Conservation (phyloP, 2,888 invertebrate species). For the Ochropleura leucogaster region DNA sequence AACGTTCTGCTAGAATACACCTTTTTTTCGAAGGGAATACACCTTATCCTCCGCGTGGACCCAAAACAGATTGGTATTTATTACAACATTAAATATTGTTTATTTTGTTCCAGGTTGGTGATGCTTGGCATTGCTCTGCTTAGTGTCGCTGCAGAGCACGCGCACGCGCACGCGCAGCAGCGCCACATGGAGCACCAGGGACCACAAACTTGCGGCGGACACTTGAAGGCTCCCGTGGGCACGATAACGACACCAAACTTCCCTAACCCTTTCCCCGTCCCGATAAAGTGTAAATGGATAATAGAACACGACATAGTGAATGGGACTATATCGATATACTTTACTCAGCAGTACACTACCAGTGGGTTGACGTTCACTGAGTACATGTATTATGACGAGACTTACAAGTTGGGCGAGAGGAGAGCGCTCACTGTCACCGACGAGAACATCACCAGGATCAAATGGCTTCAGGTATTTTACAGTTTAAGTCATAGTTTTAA, state of each 20-base stretch:
- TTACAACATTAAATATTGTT: not conserved
- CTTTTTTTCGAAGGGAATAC: too few relatives aligned
- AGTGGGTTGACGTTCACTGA: constrained; percentile 94
- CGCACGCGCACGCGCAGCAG: constrained; percentile 72
- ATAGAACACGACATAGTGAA: constrained; percentile 94
- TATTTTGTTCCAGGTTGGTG: not conserved
- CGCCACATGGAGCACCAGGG: constrained; percentile 76
- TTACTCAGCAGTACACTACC: constrained; percentile 96
- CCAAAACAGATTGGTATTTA: too few relatives aligned
- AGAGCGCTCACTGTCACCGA: constrained; percentile 93
- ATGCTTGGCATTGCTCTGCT: constrained; percentile 67
- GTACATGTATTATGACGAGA: constrained; percentile 93
- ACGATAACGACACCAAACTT: constrained; percentile 96
- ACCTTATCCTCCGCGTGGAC: not conserved
- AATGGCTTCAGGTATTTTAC: constrained; percentile 53
- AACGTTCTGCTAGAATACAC: too few relatives aligned
- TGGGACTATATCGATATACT: constrained; percentile 95
- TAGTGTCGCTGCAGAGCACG: constrained; percentile 62
- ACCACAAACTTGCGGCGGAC: constrained; percentile 92
- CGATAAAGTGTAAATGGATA: constrained; percentile 97
- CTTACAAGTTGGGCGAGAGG: constrained; percentile 92
- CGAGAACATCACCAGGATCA: constrained; percentile 93
- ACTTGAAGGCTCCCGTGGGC: constrained; percentile 92
- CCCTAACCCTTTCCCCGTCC: constrained; percentile 95
- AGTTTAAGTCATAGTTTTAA: not conserved